Evolutionary conservation across 2,888 invertebrate genomes (phyloP).

Genomic region (Heliconius hortense): DNA sequence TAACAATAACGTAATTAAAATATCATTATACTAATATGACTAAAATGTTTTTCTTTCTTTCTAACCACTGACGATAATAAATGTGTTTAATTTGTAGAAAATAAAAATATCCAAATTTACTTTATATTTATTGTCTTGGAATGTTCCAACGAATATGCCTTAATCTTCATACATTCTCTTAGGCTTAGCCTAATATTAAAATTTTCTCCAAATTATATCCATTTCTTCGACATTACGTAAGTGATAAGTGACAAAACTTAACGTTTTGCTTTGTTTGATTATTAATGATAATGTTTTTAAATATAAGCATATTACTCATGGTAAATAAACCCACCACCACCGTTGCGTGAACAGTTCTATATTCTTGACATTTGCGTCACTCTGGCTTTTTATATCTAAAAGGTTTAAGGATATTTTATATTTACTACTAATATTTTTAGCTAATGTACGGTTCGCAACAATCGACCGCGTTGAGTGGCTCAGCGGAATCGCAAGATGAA

Average conservation of each 20-base stretch:
- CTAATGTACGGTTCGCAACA: slow-evolving; percentile 75
- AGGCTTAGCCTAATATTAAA: too few relatives aligned
- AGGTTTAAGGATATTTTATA: slow-evolving; percentile 13
- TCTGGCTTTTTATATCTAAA: too few relatives aligned
- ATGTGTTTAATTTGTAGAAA: neutral
- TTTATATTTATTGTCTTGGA: neutral
- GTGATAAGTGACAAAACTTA: too few relatives aligned
- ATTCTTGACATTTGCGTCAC: neutral
- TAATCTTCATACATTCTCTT: neutral
- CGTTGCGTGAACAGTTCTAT: neutral
- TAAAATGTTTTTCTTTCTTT: neutral
- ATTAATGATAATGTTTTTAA: too few relatives aligned
- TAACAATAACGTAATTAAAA: neutral
- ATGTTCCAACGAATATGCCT: neutral
- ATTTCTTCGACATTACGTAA: too few relatives aligned
- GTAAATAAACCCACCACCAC: neutral
- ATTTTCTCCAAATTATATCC: too few relatives aligned
- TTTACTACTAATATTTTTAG: slow-evolving; percentile 43
- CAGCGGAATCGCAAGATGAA: slow-evolving; percentile 73
- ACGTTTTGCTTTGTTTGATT: too few relatives aligned
- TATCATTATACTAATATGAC: neutral
- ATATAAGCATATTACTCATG: neutral
- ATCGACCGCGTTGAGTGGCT: slow-evolving; percentile 69
- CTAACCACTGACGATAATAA: neutral
- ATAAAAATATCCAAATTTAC: neutral